Conservation (phyloP, 1,140 invertebrate genomes). For the Nixonia krombeini region DNA sequence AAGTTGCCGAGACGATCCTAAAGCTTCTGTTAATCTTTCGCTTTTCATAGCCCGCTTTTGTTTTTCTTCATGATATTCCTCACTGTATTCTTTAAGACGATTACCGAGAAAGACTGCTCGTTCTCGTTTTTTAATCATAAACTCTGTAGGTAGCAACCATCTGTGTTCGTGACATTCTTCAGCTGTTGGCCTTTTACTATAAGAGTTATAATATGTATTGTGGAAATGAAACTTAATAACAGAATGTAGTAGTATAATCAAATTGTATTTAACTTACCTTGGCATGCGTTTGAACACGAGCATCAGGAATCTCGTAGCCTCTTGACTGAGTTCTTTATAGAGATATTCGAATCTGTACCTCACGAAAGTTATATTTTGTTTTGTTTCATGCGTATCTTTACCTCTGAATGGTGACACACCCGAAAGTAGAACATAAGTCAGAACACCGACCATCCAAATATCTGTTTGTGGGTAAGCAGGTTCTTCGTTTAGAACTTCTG, state of each 20-base stretch:
- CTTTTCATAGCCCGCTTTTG: slow-evolving; percentile 74
- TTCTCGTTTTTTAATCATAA: slow-evolving; percentile 93
- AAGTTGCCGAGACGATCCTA: slow-evolving; percentile 74
- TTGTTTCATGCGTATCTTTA: slow-evolving; percentile 85
- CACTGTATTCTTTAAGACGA: slow-evolving; percentile 85
- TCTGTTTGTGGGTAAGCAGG: slow-evolving; percentile 91
- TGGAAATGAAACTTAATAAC: too few relatives aligned
- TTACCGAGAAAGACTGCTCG: slow-evolving; percentile 87
- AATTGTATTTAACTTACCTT: too few relatives aligned
- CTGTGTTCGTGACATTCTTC: slow-evolving; percentile 97
- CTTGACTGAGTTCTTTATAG: slow-evolving; percentile 94
- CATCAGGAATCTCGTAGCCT: slow-evolving; percentile 95
- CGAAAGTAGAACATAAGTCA: slow-evolving; percentile 94
- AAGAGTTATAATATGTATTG: slow-evolving; percentile 49
- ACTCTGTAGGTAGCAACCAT: slow-evolving; percentile 92
- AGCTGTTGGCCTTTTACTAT: slow-evolving; percentile 90
- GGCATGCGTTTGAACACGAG: slow-evolving; percentile 94
- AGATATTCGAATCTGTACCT: slow-evolving; percentile 95
- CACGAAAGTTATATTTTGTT: slow-evolving; percentile 92
- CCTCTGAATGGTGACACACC: slow-evolving; percentile 94
- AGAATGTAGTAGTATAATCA: too few relatives aligned
- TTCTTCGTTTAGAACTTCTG: slow-evolving; percentile 92
- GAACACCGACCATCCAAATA: slow-evolving; percentile 95
- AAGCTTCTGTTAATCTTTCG: slow-evolving; percentile 71
- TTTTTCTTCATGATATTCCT: slow-evolving; percentile 81